Evolutionary conservation across 1,140 invertebrate species (phyloP).

Genomic region (Polypedilum vanderplanki): DNA sequence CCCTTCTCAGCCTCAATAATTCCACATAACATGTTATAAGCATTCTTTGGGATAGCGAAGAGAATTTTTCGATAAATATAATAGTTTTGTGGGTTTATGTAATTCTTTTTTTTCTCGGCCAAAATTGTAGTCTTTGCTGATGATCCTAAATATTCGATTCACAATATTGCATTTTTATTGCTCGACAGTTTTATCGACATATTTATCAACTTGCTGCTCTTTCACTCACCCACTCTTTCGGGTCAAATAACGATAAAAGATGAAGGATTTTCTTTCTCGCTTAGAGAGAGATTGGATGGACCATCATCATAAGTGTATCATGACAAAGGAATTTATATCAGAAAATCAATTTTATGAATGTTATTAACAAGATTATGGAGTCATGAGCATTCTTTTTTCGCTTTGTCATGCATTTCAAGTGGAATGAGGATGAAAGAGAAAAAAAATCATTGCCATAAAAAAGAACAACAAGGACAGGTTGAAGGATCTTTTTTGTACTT

Average conservation of each 20-base stretch:
- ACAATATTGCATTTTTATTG: not conserved
- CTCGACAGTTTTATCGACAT: constrained; percentile 4
- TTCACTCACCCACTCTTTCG: not conserved
- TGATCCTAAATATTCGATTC: not conserved
- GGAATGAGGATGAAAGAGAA: not conserved
- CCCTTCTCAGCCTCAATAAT: too few relatives aligned
- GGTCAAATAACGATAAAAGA: not conserved
- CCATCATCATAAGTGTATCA: not conserved
- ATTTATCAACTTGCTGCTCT: not conserved
- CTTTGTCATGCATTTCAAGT: not conserved
- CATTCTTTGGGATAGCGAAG: too few relatives aligned
- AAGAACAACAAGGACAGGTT: too few relatives aligned
- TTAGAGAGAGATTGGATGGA: not conserved
- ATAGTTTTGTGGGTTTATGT: too few relatives aligned
- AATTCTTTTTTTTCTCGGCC: too few relatives aligned
- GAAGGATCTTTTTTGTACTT: too few relatives aligned
- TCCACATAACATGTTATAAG: too few relatives aligned
- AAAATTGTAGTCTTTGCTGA: too few relatives aligned
- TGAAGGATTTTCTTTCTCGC: not conserved
- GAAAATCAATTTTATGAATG: constrained; percentile 16
- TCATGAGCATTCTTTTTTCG: not conserved
- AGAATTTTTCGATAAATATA: too few relatives aligned
- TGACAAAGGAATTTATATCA: not conserved
- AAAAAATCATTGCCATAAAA: not conserved
- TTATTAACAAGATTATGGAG: not conserved